These are phyloP conservation scores for Ivindomyrus marchei DNA, from an alignment of 2,113 vertebrate genomes.

Conservation along the genomic window DNA sequence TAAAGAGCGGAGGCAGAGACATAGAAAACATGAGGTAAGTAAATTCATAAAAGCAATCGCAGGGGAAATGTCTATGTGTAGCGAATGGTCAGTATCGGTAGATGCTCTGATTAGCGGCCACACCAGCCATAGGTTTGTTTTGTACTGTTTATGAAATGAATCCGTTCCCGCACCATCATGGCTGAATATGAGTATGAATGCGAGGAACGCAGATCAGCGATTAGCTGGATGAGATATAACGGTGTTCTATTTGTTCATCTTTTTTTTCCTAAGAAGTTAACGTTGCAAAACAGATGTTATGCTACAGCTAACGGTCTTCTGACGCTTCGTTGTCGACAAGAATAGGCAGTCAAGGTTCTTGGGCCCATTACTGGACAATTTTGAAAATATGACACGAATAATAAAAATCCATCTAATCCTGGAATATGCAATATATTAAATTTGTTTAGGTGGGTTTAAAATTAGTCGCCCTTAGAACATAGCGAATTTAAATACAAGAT, in stretches of 20 bases:
- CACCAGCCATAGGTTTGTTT: neutral
- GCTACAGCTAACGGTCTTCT: neutral
- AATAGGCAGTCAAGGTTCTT: neutral
- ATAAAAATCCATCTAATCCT: neutral
- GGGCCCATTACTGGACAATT: neutral
- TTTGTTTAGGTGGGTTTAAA: neutral
- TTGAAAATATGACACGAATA: neutral
- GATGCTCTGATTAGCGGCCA: neutral
- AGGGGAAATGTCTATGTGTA: neutral
- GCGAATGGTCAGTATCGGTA: neutral
- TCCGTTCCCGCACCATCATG: neutral
- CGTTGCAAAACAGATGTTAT: neutral
- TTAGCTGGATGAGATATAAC: neutral
- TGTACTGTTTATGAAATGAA: neutral
- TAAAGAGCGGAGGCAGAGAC: conserved; percentile 80
- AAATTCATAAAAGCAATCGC: conserved; percentile 15
- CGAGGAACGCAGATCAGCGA: neutral
- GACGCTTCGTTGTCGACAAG: neutral
- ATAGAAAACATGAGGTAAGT: conserved; percentile 86
- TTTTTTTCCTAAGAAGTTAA: neutral
- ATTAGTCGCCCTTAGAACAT: neutral
- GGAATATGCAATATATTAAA: neutral
- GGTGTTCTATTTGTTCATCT: neutral
- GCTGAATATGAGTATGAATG: neutral
- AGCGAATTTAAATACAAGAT: neutral